A percentile compares a stretch with the other conserved stretches of the same genome.
These are phyloP conservation scores for Synergus japonicus DNA, from an alignment of 2,888 invertebrate species.

Conservation along the genomic window DNA sequence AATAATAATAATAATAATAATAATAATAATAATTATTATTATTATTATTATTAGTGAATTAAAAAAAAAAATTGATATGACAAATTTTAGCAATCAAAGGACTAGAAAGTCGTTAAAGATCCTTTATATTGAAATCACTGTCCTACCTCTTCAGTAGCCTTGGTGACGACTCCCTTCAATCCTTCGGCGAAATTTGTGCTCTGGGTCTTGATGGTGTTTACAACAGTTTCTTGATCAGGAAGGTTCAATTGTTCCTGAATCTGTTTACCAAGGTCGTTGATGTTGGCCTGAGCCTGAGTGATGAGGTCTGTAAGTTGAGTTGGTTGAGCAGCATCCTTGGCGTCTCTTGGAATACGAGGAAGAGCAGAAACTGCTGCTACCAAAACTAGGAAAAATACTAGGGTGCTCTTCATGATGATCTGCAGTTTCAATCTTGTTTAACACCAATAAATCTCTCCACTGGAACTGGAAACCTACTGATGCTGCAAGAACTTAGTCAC, in stretches of 20 bases:
- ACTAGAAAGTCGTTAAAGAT: background rate
- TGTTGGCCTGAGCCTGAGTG: constrained; percentile 63
- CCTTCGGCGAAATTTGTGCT: constrained; percentile 63
- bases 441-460: constrained; percentile 38
- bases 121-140: background rate
- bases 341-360: constrained; percentile 45
- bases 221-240: constrained; percentile 65
- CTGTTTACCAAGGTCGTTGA: constrained; percentile 64
- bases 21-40: too few species aligned
- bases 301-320: constrained; percentile 60
- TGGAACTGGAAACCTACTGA: constrained; percentile 62
- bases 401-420: constrained; percentile 55
- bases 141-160: constrained; percentile 65
- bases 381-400: constrained; percentile 53
- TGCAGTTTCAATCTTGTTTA: background rate
- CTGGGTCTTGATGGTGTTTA: constrained; percentile 65
- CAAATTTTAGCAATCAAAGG: too few species aligned
- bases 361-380: constrained; percentile 53
- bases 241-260: constrained; percentile 65
- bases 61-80: too few species aligned
- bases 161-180: constrained; percentile 63
- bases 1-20: too few species aligned
- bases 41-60: too few species aligned
- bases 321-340: constrained; percentile 48
- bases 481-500: constrained; percentile 46